A percentile compares a stretch with the other conserved stretches of the same genome.
These are phyloP conservation scores for Colaptes auratus DNA, from an alignment of 2,113 vertebrate genomes.

Conservation along the genomic window DNA sequence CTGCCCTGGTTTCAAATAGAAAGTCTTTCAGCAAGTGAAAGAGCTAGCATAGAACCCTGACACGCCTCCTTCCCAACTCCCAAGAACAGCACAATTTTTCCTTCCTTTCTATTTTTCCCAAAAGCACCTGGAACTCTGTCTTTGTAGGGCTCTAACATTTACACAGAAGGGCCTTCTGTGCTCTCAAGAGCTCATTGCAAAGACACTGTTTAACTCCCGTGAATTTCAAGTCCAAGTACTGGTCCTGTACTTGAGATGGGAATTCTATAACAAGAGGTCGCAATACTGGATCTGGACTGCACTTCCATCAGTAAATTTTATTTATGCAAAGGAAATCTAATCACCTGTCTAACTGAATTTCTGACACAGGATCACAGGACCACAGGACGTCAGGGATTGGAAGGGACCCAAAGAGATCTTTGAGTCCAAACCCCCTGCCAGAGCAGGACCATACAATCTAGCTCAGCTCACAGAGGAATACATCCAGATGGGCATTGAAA, in stretches of 20 bases:
- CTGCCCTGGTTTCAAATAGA: neutral
- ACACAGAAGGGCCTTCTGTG: neutral
- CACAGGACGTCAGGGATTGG: too few species aligned
- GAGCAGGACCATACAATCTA: too few species aligned
- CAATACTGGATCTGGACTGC: neutral
- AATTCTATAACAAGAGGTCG: neutral
- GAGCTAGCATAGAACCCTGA: neutral
- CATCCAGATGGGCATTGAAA: too few species aligned
- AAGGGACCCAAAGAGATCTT: too few species aligned
- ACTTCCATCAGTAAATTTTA: neutral
- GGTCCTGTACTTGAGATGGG: neutral
- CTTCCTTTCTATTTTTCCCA: neutral
- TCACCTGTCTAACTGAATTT: neutral
- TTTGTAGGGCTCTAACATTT: neutral
- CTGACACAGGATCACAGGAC: neutral
- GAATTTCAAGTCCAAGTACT: neutral
- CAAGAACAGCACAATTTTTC: neutral
- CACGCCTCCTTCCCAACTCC: neutral
- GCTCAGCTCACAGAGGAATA: too few species aligned
- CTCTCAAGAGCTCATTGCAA: neutral
- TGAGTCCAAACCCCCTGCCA: too few species aligned
- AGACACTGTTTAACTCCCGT: neutral
- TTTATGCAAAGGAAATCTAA: neutral
- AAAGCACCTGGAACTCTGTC: neutral
- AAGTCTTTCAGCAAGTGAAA: neutral